Conservation (phyloP, 2,888 invertebrate species). For the Strigamia maritima region DNA sequence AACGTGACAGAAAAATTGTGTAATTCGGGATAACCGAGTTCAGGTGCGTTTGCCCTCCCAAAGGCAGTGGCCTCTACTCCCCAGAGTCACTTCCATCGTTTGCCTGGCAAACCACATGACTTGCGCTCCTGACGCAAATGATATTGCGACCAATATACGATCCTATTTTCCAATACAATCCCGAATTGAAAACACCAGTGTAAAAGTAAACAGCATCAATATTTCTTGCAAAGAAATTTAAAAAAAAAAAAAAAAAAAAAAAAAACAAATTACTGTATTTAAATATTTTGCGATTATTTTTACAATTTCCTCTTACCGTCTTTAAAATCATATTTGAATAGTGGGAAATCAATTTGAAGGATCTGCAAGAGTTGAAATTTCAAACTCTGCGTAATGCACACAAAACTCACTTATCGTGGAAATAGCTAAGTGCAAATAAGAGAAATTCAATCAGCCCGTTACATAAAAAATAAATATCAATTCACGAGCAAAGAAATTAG, state of each 20-base stretch:
- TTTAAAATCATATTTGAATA: neutral
- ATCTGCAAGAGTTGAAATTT: neutral
- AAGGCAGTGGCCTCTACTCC: neutral
- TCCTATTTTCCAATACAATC: neutral
- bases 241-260: too few species aligned
- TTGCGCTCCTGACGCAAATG: neutral
- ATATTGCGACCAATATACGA: constrained; percentile 16
- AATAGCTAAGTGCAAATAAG: constrained; percentile 25
- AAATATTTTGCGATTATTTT: too few species aligned
- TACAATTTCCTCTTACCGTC: too few species aligned
- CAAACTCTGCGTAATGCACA: neutral
- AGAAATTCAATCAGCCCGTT: neutral
- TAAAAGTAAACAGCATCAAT: neutral
- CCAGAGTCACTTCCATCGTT: neutral
- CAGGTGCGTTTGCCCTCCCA: neutral
- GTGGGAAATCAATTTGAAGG: constrained; percentile 17
- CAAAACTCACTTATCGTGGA: neutral
- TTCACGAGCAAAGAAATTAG: neutral
- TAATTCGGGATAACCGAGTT: neutral
- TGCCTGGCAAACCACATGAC: constrained; percentile 7
- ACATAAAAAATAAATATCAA: neutral
- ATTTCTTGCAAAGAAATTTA: too few species aligned
- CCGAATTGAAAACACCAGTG: neutral
- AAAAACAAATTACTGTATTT: too few species aligned
- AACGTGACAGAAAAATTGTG: neutral